Evolutionary conservation across 2,888 invertebrate species (phyloP).

Genomic region (Drosophila borborema): DNA sequence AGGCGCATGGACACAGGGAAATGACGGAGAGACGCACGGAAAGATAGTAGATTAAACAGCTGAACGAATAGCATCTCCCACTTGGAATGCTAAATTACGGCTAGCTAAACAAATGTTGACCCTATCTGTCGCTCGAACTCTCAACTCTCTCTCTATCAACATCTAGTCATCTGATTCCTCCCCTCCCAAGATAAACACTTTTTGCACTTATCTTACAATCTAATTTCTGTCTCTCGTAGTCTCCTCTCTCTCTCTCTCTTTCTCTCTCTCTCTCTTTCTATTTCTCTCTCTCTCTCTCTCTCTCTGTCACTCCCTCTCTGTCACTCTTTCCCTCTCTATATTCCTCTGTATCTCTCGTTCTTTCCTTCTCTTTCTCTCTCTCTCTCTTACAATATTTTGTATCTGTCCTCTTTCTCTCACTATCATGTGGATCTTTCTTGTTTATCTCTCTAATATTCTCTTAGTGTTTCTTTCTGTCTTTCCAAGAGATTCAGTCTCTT

Average conservation of each 20-base stretch:
- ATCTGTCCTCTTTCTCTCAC: no score
- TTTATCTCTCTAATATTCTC: no score
- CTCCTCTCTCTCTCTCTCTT: neutral
- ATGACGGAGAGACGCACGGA: neutral
- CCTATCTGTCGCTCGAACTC: neutral
- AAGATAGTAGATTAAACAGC: neutral
- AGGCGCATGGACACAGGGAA: neutral
- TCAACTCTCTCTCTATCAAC: neutral
- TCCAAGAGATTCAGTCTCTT: no score
- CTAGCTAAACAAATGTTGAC: constrained; percentile 26
- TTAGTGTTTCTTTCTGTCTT: no score
- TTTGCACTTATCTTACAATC: neutral
- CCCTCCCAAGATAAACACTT: neutral
- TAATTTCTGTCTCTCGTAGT: neutral
- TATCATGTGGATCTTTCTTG: no score
- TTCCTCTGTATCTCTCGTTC: no score
- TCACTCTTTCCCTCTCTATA: neutral
- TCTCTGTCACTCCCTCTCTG: neutral
- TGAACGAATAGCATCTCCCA: constrained; percentile 28
- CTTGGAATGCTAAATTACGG: constrained; percentile 46
- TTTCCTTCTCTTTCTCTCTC: neutral
- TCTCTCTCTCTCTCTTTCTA: neutral
- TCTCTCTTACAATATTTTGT: no score
- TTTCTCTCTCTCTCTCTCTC: neutral
- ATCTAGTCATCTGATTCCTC: neutral